Base-by-base conservation (phyloP, 2,797 vertebrate species). In the Micrastur ruficollis region DNA sequence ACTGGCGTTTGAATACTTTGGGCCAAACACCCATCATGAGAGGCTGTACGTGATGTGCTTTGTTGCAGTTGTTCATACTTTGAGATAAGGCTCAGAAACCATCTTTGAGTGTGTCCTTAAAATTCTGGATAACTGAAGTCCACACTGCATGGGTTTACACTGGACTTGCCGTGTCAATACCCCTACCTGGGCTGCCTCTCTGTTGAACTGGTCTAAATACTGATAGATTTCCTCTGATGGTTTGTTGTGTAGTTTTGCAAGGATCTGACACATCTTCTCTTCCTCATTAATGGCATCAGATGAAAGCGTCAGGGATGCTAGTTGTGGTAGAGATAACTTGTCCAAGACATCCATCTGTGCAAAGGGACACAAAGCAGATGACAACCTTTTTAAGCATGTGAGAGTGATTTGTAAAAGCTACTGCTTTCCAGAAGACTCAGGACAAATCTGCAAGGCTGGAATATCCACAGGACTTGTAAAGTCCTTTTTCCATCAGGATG, bases 201-300 rank as follows among this genome's bases (percentile, higher is more conserved):
- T 40, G 31, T 63, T 91, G 75, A 97, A 53, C 36, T 81, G 82
- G 38, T 86, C 85, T 56, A 95, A 68, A 90, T 86, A 94, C 44
- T 44, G 25, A 34, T 95, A 84, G 32, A 89, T 49, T 4, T 90
- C 86, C 27, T 81, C 53, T 29, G 65, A 10, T 8, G 56, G 55
- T 32, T 80, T 86, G 18, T 67, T 40, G 75, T 93, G 79, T 13
- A 97, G 23, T 47, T 70, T 91, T 36, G 91, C 89, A 15, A 96
- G 79, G 47, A 97, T 76, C 62, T 93, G 94, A 40, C 90, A 95
- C 56, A 92, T 93, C 23, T 95, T 26, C 8, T 93, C 90, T 25
- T 97, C 95, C 20, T 94, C 55, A 4, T 62, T 72, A 26, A 97
- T 85, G 59, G 81, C 90, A 29, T 46, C 71, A 7, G 66, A 50